Conservation (phyloP, 2,113 vertebrate genomes). For the Microtus oregoni region DNA sequence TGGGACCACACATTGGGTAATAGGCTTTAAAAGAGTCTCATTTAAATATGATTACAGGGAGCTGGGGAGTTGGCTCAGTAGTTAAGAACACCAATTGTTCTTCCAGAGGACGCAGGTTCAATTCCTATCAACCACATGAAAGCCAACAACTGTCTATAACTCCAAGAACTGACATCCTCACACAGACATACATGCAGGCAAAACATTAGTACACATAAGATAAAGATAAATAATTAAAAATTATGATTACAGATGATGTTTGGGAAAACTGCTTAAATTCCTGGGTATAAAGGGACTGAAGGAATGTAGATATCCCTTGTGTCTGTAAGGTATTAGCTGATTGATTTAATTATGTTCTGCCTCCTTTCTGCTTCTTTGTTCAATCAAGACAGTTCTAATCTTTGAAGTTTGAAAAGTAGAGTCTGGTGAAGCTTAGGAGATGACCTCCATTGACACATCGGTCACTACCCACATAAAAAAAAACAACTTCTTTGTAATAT, state of each 20-base stretch:
- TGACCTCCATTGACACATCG: constrained; percentile 16
- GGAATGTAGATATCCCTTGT: neutral
- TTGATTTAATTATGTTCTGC: neutral
- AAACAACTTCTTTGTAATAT: constrained; percentile 8
- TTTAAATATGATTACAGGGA: neutral
- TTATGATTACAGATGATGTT: neutral
- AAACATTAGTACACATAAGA: too few species aligned
- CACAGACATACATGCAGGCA: too few species aligned
- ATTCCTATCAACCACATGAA: too few species aligned
- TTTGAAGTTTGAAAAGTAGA: constrained; percentile 43
- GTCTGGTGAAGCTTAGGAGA: constrained; percentile 17
- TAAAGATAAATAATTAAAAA: too few species aligned
- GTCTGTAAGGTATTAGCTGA: neutral
- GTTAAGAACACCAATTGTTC: too few species aligned
- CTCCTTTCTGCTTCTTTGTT: constrained; percentile 4
- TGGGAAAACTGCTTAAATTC: constrained; percentile 24
- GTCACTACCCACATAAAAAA: constrained; percentile 12
- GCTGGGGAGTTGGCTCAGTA: too few species aligned
- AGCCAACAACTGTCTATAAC: too few species aligned
- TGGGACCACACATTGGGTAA: neutral
- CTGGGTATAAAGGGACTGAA: neutral
- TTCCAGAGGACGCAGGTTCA: too few species aligned
- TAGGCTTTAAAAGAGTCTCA: neutral
- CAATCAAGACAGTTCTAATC: neutral
- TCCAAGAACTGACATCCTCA: too few species aligned